These are phyloP conservation scores for Zaprionus lineosus DNA, from an alignment of 2,888 invertebrate species.

Conservation along the genomic window DNA sequence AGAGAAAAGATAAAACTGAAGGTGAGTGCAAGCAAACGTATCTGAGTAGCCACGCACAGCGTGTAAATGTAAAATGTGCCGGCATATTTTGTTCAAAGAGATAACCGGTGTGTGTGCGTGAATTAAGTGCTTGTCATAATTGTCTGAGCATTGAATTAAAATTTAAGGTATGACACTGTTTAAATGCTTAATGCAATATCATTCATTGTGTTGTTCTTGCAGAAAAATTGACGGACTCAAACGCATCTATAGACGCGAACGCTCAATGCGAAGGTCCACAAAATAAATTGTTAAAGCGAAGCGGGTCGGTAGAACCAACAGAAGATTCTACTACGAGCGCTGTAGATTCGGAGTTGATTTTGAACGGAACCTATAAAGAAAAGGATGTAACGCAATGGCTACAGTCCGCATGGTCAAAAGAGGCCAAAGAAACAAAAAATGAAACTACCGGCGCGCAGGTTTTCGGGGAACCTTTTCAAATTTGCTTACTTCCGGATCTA, in stretches of 20 bases:
- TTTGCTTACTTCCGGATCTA: constrained; percentile 87
- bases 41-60: constrained; percentile 27
- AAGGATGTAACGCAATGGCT: constrained; percentile 58
- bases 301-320: constrained; percentile 10
- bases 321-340: neutral
- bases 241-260: constrained; percentile 6
- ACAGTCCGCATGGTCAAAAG: constrained; percentile 55
- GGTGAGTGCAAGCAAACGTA: constrained; percentile 59
- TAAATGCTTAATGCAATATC: constrained; percentile 71
- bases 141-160: constrained; percentile 59
- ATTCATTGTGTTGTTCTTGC: constrained; percentile 76
- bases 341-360: constrained; percentile 40
- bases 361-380: constrained; percentile 58
- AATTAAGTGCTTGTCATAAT: constrained; percentile 38
- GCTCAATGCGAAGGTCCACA: constrained; percentile 43
- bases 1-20: constrained; percentile 58
- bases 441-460: constrained; percentile 78
- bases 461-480: constrained; percentile 86
- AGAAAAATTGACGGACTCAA: constrained; percentile 42
- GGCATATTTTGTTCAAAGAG: constrained; percentile 50
- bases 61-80: constrained; percentile 48
- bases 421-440: constrained; percentile 48
- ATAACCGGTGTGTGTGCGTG: constrained; percentile 40
- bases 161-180: constrained; percentile 77
- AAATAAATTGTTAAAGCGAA: constrained; percentile 56